phyloP scores from a whole-genome alignment of 2,888 invertebrate species.

The Carcina quercana region DNA sequence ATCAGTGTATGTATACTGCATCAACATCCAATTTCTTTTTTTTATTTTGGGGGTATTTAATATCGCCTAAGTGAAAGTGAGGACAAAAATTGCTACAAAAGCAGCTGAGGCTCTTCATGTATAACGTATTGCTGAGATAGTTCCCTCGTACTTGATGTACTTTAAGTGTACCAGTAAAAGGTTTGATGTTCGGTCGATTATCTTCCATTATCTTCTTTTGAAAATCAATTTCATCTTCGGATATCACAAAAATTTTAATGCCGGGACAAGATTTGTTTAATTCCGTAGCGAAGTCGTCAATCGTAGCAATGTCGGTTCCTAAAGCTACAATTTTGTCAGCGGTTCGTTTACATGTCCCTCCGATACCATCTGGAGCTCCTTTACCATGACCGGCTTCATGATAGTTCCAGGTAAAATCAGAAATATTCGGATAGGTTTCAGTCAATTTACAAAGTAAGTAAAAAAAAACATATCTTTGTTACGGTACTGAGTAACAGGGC shows the following conservation, averaged over 20 bases:
- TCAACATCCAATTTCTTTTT: slow-evolving; percentile 15
- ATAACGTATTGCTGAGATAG: slow-evolving; percentile 16
- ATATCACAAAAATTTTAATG: slow-evolving; percentile 15
- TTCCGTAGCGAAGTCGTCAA: slow-evolving; percentile 11
- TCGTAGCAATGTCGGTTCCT: slow-evolving; percentile 26
- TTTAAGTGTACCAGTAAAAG: slow-evolving; percentile 21
- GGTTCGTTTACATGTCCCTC: slow-evolving; percentile 31
- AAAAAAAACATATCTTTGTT: slow-evolving; percentile 31
- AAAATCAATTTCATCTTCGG: slow-evolving; percentile 19
- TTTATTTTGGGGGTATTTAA: too few species aligned
- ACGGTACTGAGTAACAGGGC: slow-evolving; percentile 32
- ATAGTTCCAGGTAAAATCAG: slow-evolving; percentile 28
- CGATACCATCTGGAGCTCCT: slow-evolving; percentile 32
- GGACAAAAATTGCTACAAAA: slow-evolving; percentile 18
- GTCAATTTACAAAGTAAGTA: slow-evolving; percentile 23
- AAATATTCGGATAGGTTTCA: slow-evolving; percentile 21
- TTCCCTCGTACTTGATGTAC: slow-evolving; percentile 19
- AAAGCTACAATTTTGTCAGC: slow-evolving; percentile 27
- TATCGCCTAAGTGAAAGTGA: slow-evolving; percentile 16
- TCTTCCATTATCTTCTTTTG: slow-evolving; percentile 7
- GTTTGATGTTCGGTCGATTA: neutral
- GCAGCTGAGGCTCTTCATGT: slow-evolving; percentile 22
- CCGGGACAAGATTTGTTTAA: slow-evolving; percentile 12
- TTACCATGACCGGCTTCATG: slow-evolving; percentile 34
- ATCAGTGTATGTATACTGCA: slow-evolving; percentile 16